Evolutionary conservation across 2,888 invertebrate species (phyloP), one percentile per base, ranked within the genome.

Genomic region (Phaonia tiefii): DNA sequence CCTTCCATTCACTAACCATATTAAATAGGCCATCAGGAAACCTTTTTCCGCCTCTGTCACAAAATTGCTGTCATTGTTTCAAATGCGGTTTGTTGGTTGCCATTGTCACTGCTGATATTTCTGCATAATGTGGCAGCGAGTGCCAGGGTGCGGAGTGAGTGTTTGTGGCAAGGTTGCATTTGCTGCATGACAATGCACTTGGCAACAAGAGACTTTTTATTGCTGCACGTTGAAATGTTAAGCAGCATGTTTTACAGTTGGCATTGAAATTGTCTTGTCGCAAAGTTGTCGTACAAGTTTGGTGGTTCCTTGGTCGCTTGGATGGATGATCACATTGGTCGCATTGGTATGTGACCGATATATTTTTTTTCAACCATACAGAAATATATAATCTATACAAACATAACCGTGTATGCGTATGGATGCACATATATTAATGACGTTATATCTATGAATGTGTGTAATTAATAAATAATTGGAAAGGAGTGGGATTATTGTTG

Each of bases 181-280:
- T 69, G 74, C 72, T 78, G 81, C 81, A 81, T 79, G 81, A 79
- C 69, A 81, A 79, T 79, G 79, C 81, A 81, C 78, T 81, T 81
- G 79, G 79, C 72, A 81, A 79, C 72, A 69, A 51, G 63, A 69
- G 65, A 20, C 13, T 72, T 74, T 76, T 75, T 70, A 25, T 63
- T 78, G 75, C 69, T 72, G 56, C 63, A 75, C 69, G 67, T 69
- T 75, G 42, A 63, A 75, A 25, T 74, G 71, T 49, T 63, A 71
- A 67, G 63, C 75, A 78, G 75, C 67, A 78, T 75, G 66, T 72
- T 75, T 79, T 54, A 71, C 65, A 70, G 73, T 75, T 78, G 81
- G 78, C 81, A 81, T 81, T 78, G 81, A 81, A 81, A 81, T 72
- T 25, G 67, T 58, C 17, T 69, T 78, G 71, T 75, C 65, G 63